Base-by-base conservation (phyloP, 23 tunicate genomes). In the Styela plicata region DNA sequence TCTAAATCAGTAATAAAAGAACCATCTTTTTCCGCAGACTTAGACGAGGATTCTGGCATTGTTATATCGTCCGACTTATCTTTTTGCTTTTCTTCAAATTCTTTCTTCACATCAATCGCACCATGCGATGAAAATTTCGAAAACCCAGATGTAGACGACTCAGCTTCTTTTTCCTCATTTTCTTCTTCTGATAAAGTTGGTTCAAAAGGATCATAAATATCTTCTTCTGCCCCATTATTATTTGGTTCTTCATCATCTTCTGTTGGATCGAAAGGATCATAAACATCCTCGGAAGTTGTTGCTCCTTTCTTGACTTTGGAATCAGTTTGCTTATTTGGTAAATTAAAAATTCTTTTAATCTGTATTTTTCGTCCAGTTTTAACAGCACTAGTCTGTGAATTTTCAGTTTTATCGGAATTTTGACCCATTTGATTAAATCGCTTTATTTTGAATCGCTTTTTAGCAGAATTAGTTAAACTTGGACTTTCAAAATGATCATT, bases 131-230 rank as follows among this genome's bases (percentile, higher is more conserved):
- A 18, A 67, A 25, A 27, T 29, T 67, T 29, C 16, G 71, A 25
- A 1, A 67, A 27, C 0, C 16, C 22, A 16, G 71, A 67, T 18
- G 24, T 16, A 22, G 71, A 27, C 16, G 31, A 67, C 22, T 67
- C 24, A 18, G 70, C 73, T 28, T 52, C 71, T 28, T 0, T 22
- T 29, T 19, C 74, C 23, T 91, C 82, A 33, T 74, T 63, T 35
- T 92, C 97, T 29, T 92, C 97, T 34, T 92, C 97, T 18, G 91
- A 83, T 62, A 78, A 31, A 22, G 91, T 92, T 24, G 97, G 97
- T 33, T 89, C 86, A 74, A 92, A 92, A 30, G 97, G 97, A 73
- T 92, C 97, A 36, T 92, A 92, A 44, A 87, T 33, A 22, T 44
- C 57, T 0, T 28, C 74, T 5, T 73, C 86, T 16, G 74, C 86